Base-by-base conservation (phyloP, 2,888 invertebrate genomes). In the Drosophila greeni region DNA sequence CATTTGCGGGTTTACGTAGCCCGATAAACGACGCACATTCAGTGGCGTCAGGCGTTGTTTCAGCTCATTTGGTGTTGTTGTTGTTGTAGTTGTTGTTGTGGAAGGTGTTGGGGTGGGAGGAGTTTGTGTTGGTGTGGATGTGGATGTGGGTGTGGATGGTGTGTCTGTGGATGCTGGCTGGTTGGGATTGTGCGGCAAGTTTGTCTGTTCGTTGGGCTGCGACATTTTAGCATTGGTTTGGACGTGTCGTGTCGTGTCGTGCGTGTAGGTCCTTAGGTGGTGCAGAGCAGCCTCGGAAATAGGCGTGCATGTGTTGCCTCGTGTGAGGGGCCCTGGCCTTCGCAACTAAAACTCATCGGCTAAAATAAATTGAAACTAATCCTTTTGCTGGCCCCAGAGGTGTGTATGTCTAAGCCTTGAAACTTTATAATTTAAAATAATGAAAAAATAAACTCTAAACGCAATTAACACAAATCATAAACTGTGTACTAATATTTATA, bases 31-130 rank as follows among this genome's bases (percentile, higher is more conserved):
- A 37, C 79, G 75, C 64, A 75, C 80, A 70, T 76, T 84, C 40
- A 77, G 49, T 47, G 76, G 80, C 34, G 82, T 67, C 14, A 83
- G 70, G 40, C 81, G 78, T 76, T 76, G 82, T 76, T 85, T 83
- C 66, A 75, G 79, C 81, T 82, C 81, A 73, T 80, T 76, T 68
- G 40, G 65, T 69, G 61, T 68, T 18, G 59, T 59, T 74, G 68
- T 61, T 59, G 61, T 58, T 67, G 61, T 14, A 6, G 34, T 36
- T 70, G 36, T 36, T 37, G 65, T 37, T 70, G 52, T 64, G 54
- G 53, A 54, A 59, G 67, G 52, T 61, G 59, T 55, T 53, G 68
- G 47, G 55, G 59, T 55, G 33, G 61, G 49, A 48, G 26, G 43
- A 66, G 62, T 48, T 9, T 20, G 45, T 61, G 45, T 78, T 54